Evolutionary conservation across 2,113 vertebrate genomes (phyloP).

Genomic region (Pelmatolapia mariae): DNA sequence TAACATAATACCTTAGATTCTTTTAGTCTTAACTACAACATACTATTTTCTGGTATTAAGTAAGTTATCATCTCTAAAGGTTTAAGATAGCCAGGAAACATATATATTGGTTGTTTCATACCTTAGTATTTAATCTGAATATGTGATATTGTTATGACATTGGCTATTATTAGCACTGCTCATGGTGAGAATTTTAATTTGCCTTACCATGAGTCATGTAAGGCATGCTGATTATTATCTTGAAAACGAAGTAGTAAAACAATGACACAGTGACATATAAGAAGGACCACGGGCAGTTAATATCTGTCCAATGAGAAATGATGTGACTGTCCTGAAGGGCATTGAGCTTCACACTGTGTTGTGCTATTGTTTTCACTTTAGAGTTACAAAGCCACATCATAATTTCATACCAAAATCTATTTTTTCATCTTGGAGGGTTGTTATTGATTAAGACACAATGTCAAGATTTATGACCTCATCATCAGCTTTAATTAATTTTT

Average conservation of each 20-base stretch:
- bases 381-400: not conserved
- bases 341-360: not conserved
- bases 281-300: not conserved
- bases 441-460: not conserved
- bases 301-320: not conserved
- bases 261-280: not conserved
- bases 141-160: not conserved
- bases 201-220: not conserved
- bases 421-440: not conserved
- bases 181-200: not conserved
- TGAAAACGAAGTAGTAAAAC: not conserved
- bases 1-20: not conserved
- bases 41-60: not conserved
- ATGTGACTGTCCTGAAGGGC: not conserved
- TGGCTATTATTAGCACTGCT: not conserved
- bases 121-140: not conserved
- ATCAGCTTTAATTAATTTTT: not conserved
- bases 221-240: not conserved
- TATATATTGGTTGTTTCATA: not conserved
- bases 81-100: not conserved
- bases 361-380: not conserved
- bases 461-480: not conserved
- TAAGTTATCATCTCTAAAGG: not conserved
- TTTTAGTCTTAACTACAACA: not conserved
- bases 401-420: not conserved